phyloP scores from a whole-genome alignment of 2,113 vertebrate species.

The Chaetodon auriga region DNA sequence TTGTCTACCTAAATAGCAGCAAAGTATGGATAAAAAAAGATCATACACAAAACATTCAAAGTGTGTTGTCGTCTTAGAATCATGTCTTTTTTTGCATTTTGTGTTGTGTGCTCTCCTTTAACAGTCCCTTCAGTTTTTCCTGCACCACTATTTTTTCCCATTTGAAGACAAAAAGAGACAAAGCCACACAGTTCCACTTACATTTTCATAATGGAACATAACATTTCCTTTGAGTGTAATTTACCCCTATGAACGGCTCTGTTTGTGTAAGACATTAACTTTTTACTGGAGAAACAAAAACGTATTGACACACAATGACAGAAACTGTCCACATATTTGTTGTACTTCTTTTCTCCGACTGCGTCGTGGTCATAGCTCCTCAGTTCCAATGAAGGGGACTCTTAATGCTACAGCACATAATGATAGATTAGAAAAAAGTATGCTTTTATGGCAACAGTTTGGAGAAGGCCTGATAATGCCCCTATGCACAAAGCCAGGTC shows the following conservation, averaged over 20 bases:
- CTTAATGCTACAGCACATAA: background rate
- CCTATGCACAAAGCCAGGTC: background rate
- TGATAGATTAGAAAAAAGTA: background rate
- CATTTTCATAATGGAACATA: background rate
- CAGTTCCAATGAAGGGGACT: background rate
- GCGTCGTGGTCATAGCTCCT: background rate
- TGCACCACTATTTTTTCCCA: background rate
- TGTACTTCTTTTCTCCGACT: background rate
- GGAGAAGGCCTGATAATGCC: background rate
- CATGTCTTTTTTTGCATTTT: background rate
- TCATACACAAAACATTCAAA: background rate
- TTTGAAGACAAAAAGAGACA: background rate
- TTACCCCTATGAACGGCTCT: too few species aligned
- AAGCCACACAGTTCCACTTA: background rate
- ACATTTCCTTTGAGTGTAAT: background rate
- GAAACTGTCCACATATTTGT: background rate
- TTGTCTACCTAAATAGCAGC: background rate
- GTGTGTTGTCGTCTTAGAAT: background rate
- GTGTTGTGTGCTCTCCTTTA: background rate
- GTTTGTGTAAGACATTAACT: background rate
- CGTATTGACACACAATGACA: background rate
- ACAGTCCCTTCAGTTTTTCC: background rate
- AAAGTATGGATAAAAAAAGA: background rate
- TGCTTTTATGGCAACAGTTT: background rate
- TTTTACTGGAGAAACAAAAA: background rate